A percentile compares a stretch with the other conserved stretches of the same genome.
phyloP scores from a whole-genome alignment of 2,113 vertebrate species.

The Dissostichus mawsoni region DNA sequence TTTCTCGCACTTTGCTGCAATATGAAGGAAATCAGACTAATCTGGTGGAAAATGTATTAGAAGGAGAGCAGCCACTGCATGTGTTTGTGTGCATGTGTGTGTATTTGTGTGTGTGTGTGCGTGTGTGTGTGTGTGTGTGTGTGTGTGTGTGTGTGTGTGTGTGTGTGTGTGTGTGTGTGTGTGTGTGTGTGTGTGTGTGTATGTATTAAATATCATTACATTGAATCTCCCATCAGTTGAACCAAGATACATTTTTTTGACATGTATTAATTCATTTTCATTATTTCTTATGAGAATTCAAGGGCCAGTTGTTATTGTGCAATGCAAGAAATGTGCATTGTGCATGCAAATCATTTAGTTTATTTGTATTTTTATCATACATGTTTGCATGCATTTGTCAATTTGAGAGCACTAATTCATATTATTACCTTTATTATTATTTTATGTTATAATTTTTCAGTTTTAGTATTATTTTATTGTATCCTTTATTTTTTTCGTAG shows the following conservation, averaged over 20 bases:
- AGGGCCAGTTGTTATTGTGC: too few species aligned
- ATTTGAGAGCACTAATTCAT: too few species aligned
- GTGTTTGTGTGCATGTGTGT: too few species aligned
- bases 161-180: conserved; percentile 19
- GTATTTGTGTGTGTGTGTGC: conserved; percentile 4
- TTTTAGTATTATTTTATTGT: neutral
- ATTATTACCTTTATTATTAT: too few species aligned
- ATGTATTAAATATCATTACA: neutral
- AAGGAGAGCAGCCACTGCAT: neutral
- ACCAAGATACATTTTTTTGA: neutral
- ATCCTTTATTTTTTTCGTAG: neutral
- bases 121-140: conserved; percentile 20
- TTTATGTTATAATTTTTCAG: neutral
- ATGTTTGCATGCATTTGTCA: too few species aligned
- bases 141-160: conserved; percentile 11
- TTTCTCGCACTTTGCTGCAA: conserved; percentile 34
- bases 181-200: conserved; percentile 22
- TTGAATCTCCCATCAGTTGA: neutral
- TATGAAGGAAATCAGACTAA: conserved; percentile 54
- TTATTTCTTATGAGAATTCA: too few species aligned
- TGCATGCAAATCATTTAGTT: too few species aligned
- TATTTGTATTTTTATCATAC: too few species aligned
- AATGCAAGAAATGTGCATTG: too few species aligned
- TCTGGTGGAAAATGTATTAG: conserved; percentile 40
- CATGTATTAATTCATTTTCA: too few species aligned